These are phyloP conservation scores for Archips xylosteana DNA, from an alignment of 2,888 invertebrate species.

Conservation along the genomic window DNA sequence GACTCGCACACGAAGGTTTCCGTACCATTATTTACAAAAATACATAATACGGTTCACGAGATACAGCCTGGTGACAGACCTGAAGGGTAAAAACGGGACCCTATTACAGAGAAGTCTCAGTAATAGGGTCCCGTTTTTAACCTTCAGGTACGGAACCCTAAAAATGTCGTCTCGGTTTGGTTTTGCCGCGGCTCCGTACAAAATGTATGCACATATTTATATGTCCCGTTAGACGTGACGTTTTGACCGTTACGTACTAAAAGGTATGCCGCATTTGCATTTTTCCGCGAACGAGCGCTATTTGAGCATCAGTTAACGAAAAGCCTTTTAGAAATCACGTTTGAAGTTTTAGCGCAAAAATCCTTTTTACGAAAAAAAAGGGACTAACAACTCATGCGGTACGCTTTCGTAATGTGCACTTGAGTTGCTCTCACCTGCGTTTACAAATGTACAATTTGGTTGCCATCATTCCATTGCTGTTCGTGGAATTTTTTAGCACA, in stretches of 20 bases:
- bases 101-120: too few species aligned
- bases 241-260: conserved; percentile 1
- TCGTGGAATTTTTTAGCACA: not conserved
- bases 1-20: too few species aligned
- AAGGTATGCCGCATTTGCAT: conserved; percentile 9
- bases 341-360: conserved; percentile 8
- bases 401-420: not conserved
- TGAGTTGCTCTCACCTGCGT: not conserved
- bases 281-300: not conserved
- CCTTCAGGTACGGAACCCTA: too few species aligned
- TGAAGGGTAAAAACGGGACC: too few species aligned
- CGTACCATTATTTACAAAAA: too few species aligned
- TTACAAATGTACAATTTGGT: not conserved
- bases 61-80: too few species aligned
- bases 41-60: too few species aligned
- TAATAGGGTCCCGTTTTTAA: too few species aligned
- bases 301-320: conserved; percentile 6
- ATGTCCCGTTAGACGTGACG: not conserved
- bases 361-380: not conserved
- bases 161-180: not conserved
- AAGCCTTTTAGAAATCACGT: not conserved
- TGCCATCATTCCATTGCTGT: not conserved
- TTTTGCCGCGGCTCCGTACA: not conserved
- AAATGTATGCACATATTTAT: not conserved
- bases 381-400: not conserved